These are phyloP conservation scores for Chaetops frenatus DNA, from an alignment of 2,113 vertebrate species.

Conservation along the genomic window DNA sequence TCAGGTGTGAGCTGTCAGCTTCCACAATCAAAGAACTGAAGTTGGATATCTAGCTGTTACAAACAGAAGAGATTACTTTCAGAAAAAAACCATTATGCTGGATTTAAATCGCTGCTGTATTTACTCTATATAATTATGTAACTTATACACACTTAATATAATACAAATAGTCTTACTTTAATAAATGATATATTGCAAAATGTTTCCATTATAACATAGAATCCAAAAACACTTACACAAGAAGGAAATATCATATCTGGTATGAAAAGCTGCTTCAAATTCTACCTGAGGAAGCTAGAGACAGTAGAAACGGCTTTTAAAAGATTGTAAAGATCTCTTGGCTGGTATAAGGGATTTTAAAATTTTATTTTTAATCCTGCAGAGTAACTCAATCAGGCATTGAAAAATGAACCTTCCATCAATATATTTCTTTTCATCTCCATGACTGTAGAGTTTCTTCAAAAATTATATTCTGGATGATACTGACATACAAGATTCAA, in stretches of 20 bases:
- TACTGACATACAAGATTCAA: neutral
- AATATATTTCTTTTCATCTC: neutral
- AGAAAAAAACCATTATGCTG: neutral
- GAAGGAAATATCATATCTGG: neutral
- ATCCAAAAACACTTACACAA: neutral
- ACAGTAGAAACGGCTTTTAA: neutral
- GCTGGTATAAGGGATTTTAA: neutral
- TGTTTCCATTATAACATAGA: neutral
- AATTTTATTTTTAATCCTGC: neutral
- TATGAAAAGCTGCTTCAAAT: neutral
- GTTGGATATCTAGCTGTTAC: neutral
- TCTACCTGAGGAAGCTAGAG: neutral
- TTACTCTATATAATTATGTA: neutral
- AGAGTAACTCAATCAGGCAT: neutral
- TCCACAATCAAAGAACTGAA: neutral
- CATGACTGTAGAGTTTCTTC: neutral
- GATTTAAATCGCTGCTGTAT: neutral
- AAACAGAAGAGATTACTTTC: neutral
- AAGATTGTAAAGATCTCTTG: neutral
- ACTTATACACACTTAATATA: neutral
- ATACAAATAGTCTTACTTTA: neutral
- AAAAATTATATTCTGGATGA: neutral
- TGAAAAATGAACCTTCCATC: neutral
- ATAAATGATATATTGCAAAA: neutral
- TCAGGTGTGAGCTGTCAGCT: neutral